Conservation (phyloP, 2,888 invertebrate species). For the Trichogramma dendrolimi region DNA sequence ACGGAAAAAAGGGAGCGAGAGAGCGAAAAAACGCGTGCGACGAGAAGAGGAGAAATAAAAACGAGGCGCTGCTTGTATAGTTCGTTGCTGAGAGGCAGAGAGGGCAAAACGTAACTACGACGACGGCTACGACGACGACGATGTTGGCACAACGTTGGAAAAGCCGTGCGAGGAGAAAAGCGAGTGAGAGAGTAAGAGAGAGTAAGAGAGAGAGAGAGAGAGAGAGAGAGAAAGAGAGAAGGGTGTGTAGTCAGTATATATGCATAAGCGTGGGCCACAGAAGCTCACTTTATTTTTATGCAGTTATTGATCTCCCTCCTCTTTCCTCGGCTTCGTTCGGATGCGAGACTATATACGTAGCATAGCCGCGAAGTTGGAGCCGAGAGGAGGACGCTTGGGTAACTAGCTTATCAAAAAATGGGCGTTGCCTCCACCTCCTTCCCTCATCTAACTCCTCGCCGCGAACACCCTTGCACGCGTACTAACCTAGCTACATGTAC, state of each 20-base stretch:
- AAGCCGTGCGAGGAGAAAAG: conserved; percentile 14
- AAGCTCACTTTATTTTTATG: conserved; percentile 53
- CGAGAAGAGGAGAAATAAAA: conserved; percentile 28
- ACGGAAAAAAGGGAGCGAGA: conserved; percentile 21
- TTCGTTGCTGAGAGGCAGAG: conserved; percentile 7
- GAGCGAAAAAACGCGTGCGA: conserved; percentile 13
- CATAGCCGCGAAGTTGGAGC: conserved; percentile 15
- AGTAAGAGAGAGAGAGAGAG: conserved; percentile 45
- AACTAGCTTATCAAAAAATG: conserved; percentile 54
- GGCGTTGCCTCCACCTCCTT: conserved; percentile 50
- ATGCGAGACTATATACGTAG: background rate
- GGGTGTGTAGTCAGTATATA: background rate
- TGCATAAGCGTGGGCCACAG: conserved; percentile 35
- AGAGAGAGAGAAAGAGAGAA: conserved; percentile 49
- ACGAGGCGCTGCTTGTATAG: conserved; percentile 19
- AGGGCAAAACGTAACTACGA: conserved; percentile 8
- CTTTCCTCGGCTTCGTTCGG: background rate
- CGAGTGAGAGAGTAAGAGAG: conserved; percentile 39
- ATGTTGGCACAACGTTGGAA: conserved; percentile 22
- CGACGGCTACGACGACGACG: conserved; percentile 8
- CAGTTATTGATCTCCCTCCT: conserved; percentile 51
- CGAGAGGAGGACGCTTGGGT: conserved; percentile 44
- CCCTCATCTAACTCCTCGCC: conserved; percentile 33
- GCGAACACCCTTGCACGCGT: conserved; percentile 24
- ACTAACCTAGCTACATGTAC: no score